Evolutionary conservation across 2,113 vertebrate species (phyloP), one percentile per base, ranked within the genome.

Genomic region (Hippocampus mohnikei): DNA sequence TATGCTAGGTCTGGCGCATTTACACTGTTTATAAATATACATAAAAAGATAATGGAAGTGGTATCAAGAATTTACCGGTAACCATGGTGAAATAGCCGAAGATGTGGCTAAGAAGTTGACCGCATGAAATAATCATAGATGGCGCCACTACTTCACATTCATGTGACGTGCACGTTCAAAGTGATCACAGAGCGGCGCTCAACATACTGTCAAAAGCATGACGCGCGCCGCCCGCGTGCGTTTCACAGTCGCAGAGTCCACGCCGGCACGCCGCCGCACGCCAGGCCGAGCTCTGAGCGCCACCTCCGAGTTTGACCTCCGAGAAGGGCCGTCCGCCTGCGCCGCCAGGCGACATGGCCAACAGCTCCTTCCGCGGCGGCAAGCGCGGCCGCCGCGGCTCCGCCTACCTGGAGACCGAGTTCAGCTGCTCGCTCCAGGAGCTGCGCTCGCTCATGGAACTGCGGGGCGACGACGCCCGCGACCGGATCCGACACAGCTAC

Each of bases 401-500:
- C 87, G 89, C 92, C 88, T 94, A 95, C 90, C 94, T 93, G 52
- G 91, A 95, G 75, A 89, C 88, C 69, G 94, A 95, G 72, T 95
- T 96, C 91, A 94, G 94, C 86, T 94, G 95, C 90, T 93, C 95
- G 0, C 82, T 95, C 29, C 83, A 90, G 75, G 96, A 98, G 70
- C 93, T 99, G 59, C 94, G 95, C 48, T 91, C 88, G 15, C 94
- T 99, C 86, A 99, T 99, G 96, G 96, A 98, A 88, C 93, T 98
- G 83, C 86, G 95, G 86, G 94, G 95, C 79, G 79, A 89, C 1
- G 96, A 98, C 78, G 94, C 94, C 50, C 79, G 95, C 83, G 86
- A 92, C 69, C 95, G 92, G 88, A 94, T 99, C 84, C 93, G 96
- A 81, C 93, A 96, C 74, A 88, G 85, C 68, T 98, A 95, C 64